phyloP scores from a whole-genome alignment of 2,797 vertebrate species.

The Carapus acus region DNA sequence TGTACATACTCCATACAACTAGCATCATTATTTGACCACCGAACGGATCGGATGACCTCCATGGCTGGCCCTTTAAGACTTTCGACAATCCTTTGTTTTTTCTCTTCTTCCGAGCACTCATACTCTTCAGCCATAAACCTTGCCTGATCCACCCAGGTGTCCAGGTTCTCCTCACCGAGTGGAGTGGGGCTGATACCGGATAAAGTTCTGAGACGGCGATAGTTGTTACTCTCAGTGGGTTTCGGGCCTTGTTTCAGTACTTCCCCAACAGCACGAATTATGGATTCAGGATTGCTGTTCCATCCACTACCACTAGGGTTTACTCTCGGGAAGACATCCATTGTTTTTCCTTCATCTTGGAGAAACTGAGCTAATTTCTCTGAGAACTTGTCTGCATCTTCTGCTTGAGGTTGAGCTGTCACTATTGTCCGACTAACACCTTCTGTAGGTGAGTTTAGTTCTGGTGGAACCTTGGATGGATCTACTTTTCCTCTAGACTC shows the following conservation, averaged over 20 bases:
- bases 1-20: slow-evolving; percentile 11
- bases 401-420: no score
- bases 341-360: no score
- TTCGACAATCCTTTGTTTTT: slow-evolving; percentile 26
- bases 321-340: slow-evolving; percentile 5
- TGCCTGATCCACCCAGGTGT: slow-evolving; percentile 20
- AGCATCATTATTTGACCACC: slow-evolving; percentile 11
- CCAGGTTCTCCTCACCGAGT: slow-evolving; percentile 14
- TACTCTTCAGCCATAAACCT: slow-evolving; percentile 17
- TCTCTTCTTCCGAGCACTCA: slow-evolving; percentile 25
- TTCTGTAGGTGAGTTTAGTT: neutral
- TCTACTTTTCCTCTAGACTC: slow-evolving; percentile 7
- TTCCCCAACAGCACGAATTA: slow-evolving; percentile 18
- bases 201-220: slow-evolving; percentile 2
- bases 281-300: no score
- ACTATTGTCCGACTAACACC: neutral
- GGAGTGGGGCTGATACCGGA: slow-evolving; percentile 17
- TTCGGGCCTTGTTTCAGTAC: slow-evolving; percentile 5
- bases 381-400: no score
- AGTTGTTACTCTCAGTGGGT: neutral
- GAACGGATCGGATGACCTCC: slow-evolving; percentile 19
- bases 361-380: no score
- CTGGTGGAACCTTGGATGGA: no score
- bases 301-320: no score
- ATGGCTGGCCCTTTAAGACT: slow-evolving; percentile 19